Evolutionary conservation across 2,888 invertebrate genomes (phyloP).

Genomic region (Tinea trinotella): DNA sequence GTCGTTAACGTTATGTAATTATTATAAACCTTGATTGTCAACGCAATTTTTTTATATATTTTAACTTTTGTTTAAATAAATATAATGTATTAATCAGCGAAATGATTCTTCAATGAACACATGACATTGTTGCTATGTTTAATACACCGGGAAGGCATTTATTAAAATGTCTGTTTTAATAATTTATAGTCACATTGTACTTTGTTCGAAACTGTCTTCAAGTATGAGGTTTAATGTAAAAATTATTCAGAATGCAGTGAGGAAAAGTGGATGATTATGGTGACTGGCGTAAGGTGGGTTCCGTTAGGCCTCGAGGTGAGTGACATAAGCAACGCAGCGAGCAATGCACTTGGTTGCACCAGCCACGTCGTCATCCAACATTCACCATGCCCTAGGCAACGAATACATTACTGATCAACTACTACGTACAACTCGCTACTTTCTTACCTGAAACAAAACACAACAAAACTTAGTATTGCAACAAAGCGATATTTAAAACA

Average conservation of each 20-base stretch:
- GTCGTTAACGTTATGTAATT: constrained; percentile 18
- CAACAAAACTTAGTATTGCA: no score
- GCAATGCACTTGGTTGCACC: constrained; percentile 66
- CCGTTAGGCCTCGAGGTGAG: constrained; percentile 67
- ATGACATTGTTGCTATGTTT: background rate
- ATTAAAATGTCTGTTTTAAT: background rate
- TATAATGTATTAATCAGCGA: background rate
- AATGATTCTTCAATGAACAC: no score
- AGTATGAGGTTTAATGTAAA: background rate
- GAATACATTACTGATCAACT: constrained; percentile 38
- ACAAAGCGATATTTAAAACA: no score
- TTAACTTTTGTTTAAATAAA: background rate
- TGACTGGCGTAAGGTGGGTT: constrained; percentile 59
- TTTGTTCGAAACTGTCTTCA: background rate
- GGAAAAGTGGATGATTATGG: constrained; percentile 8
- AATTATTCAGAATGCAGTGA: constrained; percentile 7
- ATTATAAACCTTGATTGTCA: background rate
- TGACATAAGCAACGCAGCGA: constrained; percentile 40
- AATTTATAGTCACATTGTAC: background rate
- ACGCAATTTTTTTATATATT: no score
- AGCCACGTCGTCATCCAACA: constrained; percentile 28
- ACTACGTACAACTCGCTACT: background rate
- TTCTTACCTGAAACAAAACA: constrained; percentile 54
- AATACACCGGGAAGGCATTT: background rate
- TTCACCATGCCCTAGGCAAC: background rate